Conservation (phyloP, 2,888 invertebrate species). For the Campaea margaritaria region DNA sequence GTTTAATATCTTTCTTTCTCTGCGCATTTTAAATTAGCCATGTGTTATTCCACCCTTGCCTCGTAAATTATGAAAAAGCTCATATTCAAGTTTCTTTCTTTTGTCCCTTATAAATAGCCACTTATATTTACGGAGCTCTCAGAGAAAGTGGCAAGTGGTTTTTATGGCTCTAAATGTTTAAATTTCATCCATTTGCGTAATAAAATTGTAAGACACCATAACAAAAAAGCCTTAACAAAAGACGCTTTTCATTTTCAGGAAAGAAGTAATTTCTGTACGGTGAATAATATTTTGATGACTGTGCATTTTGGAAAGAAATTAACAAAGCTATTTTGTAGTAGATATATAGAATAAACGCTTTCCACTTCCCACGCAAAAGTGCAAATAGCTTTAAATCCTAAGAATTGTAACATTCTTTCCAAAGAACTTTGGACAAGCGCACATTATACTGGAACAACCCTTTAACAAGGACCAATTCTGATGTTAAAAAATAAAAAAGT, state of each 20-base stretch:
- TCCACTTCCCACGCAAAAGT: too few relatives aligned
- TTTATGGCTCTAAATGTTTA: conserved; percentile 22
- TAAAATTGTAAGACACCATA: background rate
- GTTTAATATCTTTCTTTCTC: conserved; percentile 2
- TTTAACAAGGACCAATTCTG: too few relatives aligned
- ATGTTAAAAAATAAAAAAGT: too few relatives aligned
- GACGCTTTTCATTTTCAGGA: background rate
- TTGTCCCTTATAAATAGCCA: conserved; percentile 31
- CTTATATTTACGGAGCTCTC: conserved; percentile 31
- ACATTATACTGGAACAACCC: too few relatives aligned
- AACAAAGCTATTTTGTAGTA: too few relatives aligned
- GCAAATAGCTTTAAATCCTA: too few relatives aligned
- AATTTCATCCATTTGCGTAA: conserved; percentile 6
- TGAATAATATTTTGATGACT: too few relatives aligned
- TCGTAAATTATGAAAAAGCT: conserved; percentile 30
- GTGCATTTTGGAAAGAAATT: too few relatives aligned
- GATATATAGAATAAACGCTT: too few relatives aligned
- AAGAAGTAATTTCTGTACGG: too few relatives aligned
- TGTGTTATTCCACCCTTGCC: conserved; percentile 13
- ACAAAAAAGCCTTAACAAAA: background rate
- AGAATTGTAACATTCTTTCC: too few relatives aligned
- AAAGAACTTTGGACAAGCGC: too few relatives aligned
- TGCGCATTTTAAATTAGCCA: conserved; percentile 14
- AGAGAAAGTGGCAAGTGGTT: conserved; percentile 18
- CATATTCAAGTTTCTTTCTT: conserved; percentile 10